phyloP scores from a whole-genome alignment of 1,140 invertebrate species.

The Carcinoscorpius rotundicauda region DNA sequence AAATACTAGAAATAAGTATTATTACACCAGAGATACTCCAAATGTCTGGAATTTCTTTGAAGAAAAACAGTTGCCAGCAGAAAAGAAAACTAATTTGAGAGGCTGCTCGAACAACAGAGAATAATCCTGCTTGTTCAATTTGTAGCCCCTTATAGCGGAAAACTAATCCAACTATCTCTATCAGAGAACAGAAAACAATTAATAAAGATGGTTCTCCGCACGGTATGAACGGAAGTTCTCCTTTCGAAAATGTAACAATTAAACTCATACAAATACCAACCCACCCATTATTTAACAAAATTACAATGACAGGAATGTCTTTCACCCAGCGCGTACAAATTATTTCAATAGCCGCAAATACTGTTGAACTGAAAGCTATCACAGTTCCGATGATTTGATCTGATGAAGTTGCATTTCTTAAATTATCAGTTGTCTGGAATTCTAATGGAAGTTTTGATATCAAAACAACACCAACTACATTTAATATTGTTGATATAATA shows the following conservation, averaged over 20 bases:
- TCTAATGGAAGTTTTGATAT: constrained; percentile 42
- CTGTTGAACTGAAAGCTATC: constrained; percentile 65
- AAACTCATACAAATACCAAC: constrained; percentile 71
- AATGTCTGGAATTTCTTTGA: constrained; percentile 64
- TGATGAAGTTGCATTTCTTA: constrained; percentile 4
- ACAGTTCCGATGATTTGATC: constrained; percentile 43
- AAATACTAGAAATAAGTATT: constrained; percentile 66
- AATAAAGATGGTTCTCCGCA: constrained; percentile 62
- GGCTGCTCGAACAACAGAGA: constrained; percentile 64
- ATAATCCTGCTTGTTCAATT: constrained; percentile 75
- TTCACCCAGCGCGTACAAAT: constrained; percentile 71
- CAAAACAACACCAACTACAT: constrained; percentile 40
- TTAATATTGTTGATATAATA: constrained; percentile 37
- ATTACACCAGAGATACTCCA: constrained; percentile 65
- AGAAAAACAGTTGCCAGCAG: constrained; percentile 53
- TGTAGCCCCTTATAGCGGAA: constrained; percentile 69
- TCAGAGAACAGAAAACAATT: constrained; percentile 62
- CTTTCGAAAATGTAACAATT: constrained; percentile 56
- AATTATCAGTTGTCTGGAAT: constrained; percentile 20
- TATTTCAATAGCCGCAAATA: constrained; percentile 80
- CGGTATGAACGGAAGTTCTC: constrained; percentile 63
- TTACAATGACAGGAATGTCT: constrained; percentile 72
- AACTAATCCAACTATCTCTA: constrained; percentile 79
- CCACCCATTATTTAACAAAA: constrained; percentile 57
- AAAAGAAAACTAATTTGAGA: constrained; percentile 84